Evolutionary conservation across 2,888 invertebrate genomes (phyloP), one percentile per base, ranked within the genome.

Genomic region (Endomychus coccineus): DNA sequence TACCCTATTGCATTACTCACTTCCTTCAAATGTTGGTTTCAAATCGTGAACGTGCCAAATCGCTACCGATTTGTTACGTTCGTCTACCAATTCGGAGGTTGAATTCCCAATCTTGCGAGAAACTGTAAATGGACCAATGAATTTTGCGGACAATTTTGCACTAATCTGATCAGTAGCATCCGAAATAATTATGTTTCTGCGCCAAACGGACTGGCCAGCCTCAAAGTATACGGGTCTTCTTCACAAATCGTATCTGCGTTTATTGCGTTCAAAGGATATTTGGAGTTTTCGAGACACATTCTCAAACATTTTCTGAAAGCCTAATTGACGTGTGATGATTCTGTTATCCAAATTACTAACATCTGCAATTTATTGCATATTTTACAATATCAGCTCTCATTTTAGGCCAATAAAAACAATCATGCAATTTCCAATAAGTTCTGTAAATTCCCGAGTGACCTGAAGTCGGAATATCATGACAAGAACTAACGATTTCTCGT

Each of bases 391-490:
- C 36, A 13, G 7, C 16, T 10, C 14, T 11, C 36, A 40, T 39
- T 15, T 27, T 39, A 3, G 40, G 40, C 36, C 40, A 40, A n/a
- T 11, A 28, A 23, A 33, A 39, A 6, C n/a, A 2, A 6, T 21
- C 16, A 13, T 17, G 9, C 9, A 33, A 22, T 27, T 36, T 40
- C 7, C 16, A 2, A 10, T 28, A 27, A 13, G 39, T 40, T 23
- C 34, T 41, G 14, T 24, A 39, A 22, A 34, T 23, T 11, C 41
- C 41, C 7, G 36, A 16, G 15, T 40, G 40, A 6, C 33, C 40
- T 14, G 33, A 12, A n/a, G 27, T 21, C 2, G 42, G 39, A 11
- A 2, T 14, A 14, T 39, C 36, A 39, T 37, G 35, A 17, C 7
- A 27, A 16, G 2, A 13, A 16, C 1, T 4, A 2, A 10, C 14